Conservation (phyloP, 2,113 vertebrate species). For the Melozone crissalis region DNA sequence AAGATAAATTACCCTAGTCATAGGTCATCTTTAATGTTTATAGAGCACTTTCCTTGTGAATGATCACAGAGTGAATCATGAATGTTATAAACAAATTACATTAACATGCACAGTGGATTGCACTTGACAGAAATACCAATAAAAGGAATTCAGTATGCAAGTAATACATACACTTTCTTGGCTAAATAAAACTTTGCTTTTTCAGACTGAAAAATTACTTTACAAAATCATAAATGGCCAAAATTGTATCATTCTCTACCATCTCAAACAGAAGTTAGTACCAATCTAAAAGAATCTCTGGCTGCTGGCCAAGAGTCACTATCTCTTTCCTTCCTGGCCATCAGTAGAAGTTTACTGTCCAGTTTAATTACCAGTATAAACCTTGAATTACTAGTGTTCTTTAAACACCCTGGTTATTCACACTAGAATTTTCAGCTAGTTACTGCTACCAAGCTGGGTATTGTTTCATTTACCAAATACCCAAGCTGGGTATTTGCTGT, state of each 20-base stretch:
- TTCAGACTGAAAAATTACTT: neutral
- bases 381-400: neutral
- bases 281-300: neutral
- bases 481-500: too few relatives aligned
- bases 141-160: neutral
- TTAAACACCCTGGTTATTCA: neutral
- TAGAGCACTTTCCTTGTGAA: neutral
- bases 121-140: neutral
- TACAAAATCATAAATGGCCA: neutral
- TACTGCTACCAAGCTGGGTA: neutral
- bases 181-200: neutral
- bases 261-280: neutral
- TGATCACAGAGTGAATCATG: slow-evolving; percentile 1
- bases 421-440: neutral
- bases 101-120: neutral
- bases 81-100: neutral
- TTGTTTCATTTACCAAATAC: too few relatives aligned
- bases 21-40: slow-evolving; percentile 22
- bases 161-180: neutral
- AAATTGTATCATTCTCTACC: neutral
- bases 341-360: neutral
- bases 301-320: neutral
- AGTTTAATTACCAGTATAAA: neutral
- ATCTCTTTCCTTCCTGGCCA: neutral
- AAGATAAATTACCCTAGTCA: neutral